phyloP scores from a whole-genome alignment of 2,113 vertebrate species.

The Aegotheles bennettii region DNA sequence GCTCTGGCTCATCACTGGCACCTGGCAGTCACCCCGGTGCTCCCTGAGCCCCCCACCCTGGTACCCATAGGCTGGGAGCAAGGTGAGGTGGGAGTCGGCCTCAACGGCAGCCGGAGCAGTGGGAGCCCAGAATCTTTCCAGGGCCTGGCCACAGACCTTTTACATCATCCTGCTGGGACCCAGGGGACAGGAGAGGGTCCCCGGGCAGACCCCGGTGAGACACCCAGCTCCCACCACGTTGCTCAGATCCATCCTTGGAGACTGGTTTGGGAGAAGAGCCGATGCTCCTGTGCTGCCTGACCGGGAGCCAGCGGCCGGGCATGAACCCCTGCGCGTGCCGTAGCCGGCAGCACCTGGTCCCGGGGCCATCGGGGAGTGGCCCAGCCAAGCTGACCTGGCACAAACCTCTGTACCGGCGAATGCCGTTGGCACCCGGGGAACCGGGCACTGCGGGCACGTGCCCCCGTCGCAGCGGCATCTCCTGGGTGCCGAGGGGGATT shows the following conservation, averaged over 20 bases:
- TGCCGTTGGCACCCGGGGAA: fast-evolving
- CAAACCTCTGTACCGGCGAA: fast-evolving
- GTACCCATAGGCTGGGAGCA: fast-evolving
- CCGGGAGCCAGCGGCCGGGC: fast-evolving
- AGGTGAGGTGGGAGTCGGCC: background rate
- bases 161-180: background rate
- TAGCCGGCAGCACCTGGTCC: background rate
- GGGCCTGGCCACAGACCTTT: background rate
- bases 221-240: fast-evolving
- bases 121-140: fast-evolving
- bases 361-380: fast-evolving
- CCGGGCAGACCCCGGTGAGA: fast-evolving
- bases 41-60: background rate
- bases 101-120: fast-evolving
- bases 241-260: background rate
- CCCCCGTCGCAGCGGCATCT: fast-evolving
- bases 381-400: background rate
- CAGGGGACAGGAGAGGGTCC: background rate
- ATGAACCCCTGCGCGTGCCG: fast-evolving
- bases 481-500: background rate
- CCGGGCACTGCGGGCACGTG: background rate
- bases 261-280: background rate
- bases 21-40: background rate
- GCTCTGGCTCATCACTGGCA: background rate
- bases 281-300: fast-evolving